Evolutionary conservation across 2,113 vertebrate genomes (phyloP), one percentile per base, ranked within the genome.

Genomic region (Oreochromis aureus): DNA sequence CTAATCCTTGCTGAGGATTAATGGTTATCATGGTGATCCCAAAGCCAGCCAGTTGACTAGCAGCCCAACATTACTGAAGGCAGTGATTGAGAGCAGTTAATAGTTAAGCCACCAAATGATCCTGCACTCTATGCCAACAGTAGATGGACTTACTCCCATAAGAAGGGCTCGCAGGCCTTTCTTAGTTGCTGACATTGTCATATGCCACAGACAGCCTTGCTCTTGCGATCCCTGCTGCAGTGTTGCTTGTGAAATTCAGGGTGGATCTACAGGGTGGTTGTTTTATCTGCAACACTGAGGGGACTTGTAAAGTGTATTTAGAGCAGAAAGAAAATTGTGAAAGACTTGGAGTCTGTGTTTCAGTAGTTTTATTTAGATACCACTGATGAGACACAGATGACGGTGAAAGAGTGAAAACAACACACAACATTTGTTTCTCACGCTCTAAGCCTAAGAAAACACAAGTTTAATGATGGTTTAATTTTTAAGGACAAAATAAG

Each of bases 1-100:
- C 36, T 95, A 94, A 94, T 95, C 91, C 93, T 85, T 82, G 86
- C 87, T 89, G 54, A 3, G 51, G 93, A 94, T 94, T 91, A 94
- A 89, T 86, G 54, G 90, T 93, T 91, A 92, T 93, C 86, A 83
- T 84, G 88, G 86, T 46, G 87, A 92, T 91, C 85, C 56, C 3
- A 80, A 61, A 80, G 84, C 78, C 88, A 87, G 92, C 83, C 92
- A 87, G 91, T 92, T 93, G 91, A 93, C 84, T 39, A 87, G 86
- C 83, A 80, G 91, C 86, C 90, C 84, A 79, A 30, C 87, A 69
- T 84, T 78, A 82, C 63, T 58, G 82, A 90, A 51, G 46, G 66
- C 82, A 55, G 69, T 61, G 91, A 90, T 76, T 89, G 81, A 86
- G 86, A 89, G 58, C 82, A 86, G 80, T 91, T 88, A 81, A 80